Percentiles rank a stretch among this genome's conserved stretches.
Evolutionary conservation across 1,140 invertebrate species (phyloP).

Genomic region (Pseudachorutes palmiensis): DNA sequence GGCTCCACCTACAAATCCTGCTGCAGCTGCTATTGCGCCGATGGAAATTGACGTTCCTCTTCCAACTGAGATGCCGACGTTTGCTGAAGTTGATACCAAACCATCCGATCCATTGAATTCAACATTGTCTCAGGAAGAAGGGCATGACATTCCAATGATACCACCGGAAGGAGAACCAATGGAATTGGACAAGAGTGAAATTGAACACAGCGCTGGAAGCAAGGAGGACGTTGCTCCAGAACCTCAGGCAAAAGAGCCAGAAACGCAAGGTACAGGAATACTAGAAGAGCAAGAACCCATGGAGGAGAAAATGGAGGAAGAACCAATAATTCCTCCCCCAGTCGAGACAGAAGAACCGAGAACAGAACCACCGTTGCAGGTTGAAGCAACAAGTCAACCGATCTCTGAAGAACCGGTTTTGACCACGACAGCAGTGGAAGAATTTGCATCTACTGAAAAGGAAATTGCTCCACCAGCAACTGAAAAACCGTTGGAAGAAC

Average conservation of each 20-base stretch:
- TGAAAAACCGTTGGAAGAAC: too few species aligned
- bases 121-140: not conserved
- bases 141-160: not conserved
- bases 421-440: too few species aligned
- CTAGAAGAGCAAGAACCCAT: not conserved
- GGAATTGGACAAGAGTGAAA: not conserved
- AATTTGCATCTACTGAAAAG: too few species aligned
- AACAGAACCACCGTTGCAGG: not conserved
- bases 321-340: not conserved
- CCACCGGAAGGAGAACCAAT: not conserved
- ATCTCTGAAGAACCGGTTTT: not conserved
- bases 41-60: not conserved
- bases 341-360: not conserved
- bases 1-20: too few species aligned
- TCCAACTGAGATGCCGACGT: not conserved
- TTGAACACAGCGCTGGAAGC: not conserved
- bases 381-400: not conserved
- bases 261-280: not conserved
- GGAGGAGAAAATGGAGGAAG: not conserved
- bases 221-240: not conserved
- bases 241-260: not conserved
- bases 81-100: too few species aligned
- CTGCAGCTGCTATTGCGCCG: not conserved
- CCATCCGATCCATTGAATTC: too few species aligned
- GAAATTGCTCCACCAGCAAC: too few species aligned